Evolutionary conservation across 2,888 invertebrate genomes (phyloP), one percentile per base, ranked within the genome.

Genomic region (Apoderus coryli): DNA sequence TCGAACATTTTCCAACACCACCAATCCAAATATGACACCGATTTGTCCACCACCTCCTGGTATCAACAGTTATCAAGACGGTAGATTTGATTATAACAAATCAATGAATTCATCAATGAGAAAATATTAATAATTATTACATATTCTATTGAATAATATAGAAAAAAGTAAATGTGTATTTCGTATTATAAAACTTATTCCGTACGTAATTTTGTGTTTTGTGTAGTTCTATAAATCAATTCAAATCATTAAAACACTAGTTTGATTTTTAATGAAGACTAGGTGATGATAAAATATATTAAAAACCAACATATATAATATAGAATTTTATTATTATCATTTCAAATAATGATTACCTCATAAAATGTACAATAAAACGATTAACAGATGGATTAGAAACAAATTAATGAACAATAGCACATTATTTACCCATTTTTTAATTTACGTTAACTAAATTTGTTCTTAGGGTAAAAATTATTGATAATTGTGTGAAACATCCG

Each of bases 301-400:
- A 47, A 49, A 46, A 42, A 44, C 35, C 42, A 43, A 42, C 41
- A 55, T 58, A 57, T 56, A 57, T 54, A 58, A 58, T 58, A 57
- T 58, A 58, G 57, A 58, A 56, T 56, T 57, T 57, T 57, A 57
- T 57, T 56, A 52, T 55, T 56, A 56, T 54, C 54, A 54, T 55
- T 54, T 45, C 54, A 53, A 55, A 54, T 54, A 49, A 54, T 53
- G 54, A 57, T 50, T 58, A 58, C 55, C n/a, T 58, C 56, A 55
- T 57, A 57, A 57, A 57, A 56, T 58, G 53, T 57, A 57, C 58
- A 58, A 56, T 55, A 57, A 54, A 54, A 56, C 54, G 55, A 57
- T 56, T 59, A 59, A 59, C 58, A 59, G 56, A 56, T 56, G 54
- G 56, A 56, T n/a, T 57, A 57, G 54, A 57, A 57, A 57, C 56